A percentile compares a stretch with the other conserved stretches of the same genome.
phyloP scores from a whole-genome alignment of 2,797 vertebrate genomes.

The Coilia nasus region DNA sequence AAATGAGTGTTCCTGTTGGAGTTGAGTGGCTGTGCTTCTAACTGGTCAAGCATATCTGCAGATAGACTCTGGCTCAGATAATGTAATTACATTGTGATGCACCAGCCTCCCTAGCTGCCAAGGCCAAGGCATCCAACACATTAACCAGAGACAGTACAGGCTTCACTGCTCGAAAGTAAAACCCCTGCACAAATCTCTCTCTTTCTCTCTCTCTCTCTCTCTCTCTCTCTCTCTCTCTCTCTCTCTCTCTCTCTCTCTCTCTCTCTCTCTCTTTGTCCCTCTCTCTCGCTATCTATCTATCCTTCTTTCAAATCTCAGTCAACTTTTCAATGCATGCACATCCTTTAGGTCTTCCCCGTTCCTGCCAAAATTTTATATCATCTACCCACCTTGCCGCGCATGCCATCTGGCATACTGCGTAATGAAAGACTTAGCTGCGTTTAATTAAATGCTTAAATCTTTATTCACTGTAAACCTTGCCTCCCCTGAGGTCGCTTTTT shows the following conservation, averaged over 20 bases:
- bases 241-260: not conserved
- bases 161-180: not conserved
- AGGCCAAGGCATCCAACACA: not conserved
- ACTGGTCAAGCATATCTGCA: constrained; percentile 29
- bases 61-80: not conserved
- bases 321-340: not conserved
- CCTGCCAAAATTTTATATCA: not conserved
- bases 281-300: no score
- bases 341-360: not conserved
- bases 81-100: not conserved
- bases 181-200: not conserved
- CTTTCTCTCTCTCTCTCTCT: no score
- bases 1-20: constrained; percentile 30
- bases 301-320: no score
- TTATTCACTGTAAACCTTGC: not conserved
- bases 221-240: no score
- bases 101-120: not conserved
- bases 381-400: not conserved
- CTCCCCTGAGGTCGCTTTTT: not conserved
- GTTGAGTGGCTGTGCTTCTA: constrained; percentile 50
- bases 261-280: not conserved
- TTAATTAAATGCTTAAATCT: not conserved
- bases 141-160: not conserved
- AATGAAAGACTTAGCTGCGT: not conserved
- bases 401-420: not conserved